Evolutionary conservation across 2,888 invertebrate genomes (phyloP), one percentile per base, ranked within the genome.

Genomic region (Sphecodes monilicornis): DNA sequence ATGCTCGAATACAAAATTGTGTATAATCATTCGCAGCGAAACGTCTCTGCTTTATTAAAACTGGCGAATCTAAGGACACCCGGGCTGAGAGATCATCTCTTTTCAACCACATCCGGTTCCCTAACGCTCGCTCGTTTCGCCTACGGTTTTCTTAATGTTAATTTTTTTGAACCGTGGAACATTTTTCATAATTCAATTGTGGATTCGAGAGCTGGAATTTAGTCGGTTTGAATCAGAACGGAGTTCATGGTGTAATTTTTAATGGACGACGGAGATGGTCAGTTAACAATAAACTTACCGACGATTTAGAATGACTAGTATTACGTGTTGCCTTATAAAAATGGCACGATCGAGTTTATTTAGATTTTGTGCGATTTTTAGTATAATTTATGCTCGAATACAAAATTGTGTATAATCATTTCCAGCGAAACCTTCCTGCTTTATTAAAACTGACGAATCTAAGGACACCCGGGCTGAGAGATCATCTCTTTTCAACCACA

Each of bases 11-110:
- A n/a, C n/a, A n/a, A n/a, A n/a, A n/a, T n/a, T n/a, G n/a, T n/a
- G n/a, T n/a, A n/a, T n/a, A n/a, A n/a, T 46, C n/a, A 8, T 10
- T 26, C 13, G 3, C 46, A 46, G n/a, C 10, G 82, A 60, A 70
- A 77, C 83, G 83, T 82, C 82, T 84, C 60, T 77, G 83, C 83
- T 84, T 84, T 76, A 84, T 84, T 84, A 84, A 84, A 84, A 84
- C 26, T 43, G 66, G 82, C 22, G 66, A 72, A 57, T 46, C 18
- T 6, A 29, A 13, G 76, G 60, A 60, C 36, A 26, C 26, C 3
- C 16, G 29, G 57, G 39, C 46, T 13, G 54, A 57, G 68, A 32
- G 64, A 71, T 72, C 57, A 74, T 77, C 82, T 73, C 50, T 60
- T 82, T 43, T 72, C 46, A 76, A 54, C 41, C 69, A 3, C 41